A percentile compares a stretch with the other conserved stretches of the same genome.
phyloP scores from a whole-genome alignment of 2,888 invertebrate genomes.

The Julus scandinavius region DNA sequence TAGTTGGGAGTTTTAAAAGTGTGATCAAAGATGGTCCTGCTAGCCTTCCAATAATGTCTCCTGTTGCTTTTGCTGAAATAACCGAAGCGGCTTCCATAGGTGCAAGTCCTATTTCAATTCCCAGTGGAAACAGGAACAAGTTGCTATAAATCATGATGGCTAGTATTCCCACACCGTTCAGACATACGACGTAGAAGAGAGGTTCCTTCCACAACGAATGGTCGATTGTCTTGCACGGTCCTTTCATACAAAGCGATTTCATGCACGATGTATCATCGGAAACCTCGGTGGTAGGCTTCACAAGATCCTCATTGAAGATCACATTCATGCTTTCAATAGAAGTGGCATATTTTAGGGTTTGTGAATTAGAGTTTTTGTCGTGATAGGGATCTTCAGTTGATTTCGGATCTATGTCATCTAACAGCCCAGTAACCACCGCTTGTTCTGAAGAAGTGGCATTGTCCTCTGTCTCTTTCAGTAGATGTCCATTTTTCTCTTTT shows the following conservation, averaged over 20 bases:
- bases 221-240: neutral
- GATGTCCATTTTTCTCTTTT: neutral
- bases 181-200: conserved; percentile 46
- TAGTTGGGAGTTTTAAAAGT: conserved; percentile 6
- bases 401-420: neutral
- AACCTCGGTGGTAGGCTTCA: neutral
- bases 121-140: conserved; percentile 53
- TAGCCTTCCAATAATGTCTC: conserved; percentile 52
- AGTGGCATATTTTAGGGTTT: neutral
- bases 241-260: conserved; percentile 7
- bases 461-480: neutral
- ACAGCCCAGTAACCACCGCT: neutral
- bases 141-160: conserved; percentile 44
- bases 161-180: neutral
- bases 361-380: neutral
- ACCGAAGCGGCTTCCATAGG: conserved; percentile 55
- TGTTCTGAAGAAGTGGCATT: neutral
- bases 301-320: neutral
- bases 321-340: conserved; percentile 37
- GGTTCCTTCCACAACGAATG: conserved; percentile 31
- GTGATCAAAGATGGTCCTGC: conserved; percentile 51
- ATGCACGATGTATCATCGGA: neutral
- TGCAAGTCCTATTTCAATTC: conserved; percentile 52
- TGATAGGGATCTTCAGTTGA: neutral
- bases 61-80: conserved; percentile 49